Evolutionary conservation across 2,888 invertebrate genomes (phyloP), one percentile per base, ranked within the genome.

Genomic region (Alsophila aescularia): DNA sequence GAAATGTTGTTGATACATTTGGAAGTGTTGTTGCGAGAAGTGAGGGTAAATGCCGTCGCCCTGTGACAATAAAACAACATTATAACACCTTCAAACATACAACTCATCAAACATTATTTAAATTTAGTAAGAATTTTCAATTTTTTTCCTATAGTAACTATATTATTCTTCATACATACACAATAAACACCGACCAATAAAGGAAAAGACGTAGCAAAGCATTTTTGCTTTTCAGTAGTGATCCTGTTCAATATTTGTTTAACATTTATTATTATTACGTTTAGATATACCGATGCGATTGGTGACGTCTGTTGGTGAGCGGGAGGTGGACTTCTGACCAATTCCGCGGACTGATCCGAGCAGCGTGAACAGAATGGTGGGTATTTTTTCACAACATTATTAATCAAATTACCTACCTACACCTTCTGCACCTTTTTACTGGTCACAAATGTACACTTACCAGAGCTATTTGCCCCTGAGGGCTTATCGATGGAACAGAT

Each of bases 281-380:
- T 45, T 12, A 34, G 16, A 47, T 83, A 92, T 94, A 95, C 95
- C 94, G 94, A 93, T 80, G 94, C 93, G 79, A 94, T 93, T 71
- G 95, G 95, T 77, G 95, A 94, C 80, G 93, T 93, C 85, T 95
- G 96, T 93, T 96, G 96, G 87, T 96, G 96, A 70, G 96, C 96
- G 79, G 96, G 96, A 77, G 96, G 96, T 76, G 96, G 96, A 85
- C 96, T 96, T 92, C 95, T 94, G 73, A 84, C 88, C 81, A 93
- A 87, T 72, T 93, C 93, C 64, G 92, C 92, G 60, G 92, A 94
- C 95, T 95, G 93, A 84, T 90, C 92, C 86, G 68, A 81, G 75
- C 74, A 78, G 89, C 89, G 81, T 86, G 78, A 79, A 87, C 80
- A 86, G 16, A 43, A 21, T 34, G 40, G 51, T 44, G 31, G 13